A percentile compares a stretch with the other conserved stretches of the same genome.
Evolutionary conservation across 1,140 invertebrate species (phyloP).

Genomic region (Apis laboriosa): DNA sequence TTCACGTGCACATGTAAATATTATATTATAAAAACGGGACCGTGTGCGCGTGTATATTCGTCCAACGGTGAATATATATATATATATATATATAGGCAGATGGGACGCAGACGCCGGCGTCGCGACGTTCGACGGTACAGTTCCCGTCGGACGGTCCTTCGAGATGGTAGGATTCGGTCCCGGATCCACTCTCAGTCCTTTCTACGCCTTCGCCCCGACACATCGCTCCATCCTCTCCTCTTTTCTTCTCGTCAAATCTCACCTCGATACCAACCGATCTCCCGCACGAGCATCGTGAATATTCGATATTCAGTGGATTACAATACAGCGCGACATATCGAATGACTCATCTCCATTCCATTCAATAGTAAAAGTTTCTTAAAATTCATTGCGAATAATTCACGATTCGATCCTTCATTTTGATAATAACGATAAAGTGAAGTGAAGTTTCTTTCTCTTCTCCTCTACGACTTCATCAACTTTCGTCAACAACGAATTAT

Average conservation of each 20-base stretch:
- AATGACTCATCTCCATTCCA: background rate
- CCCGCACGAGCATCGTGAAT: background rate
- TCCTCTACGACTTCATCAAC: background rate
- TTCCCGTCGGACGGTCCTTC: constrained; percentile 77
- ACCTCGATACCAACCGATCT: too few species aligned
- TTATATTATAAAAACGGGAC: constrained; percentile 56
- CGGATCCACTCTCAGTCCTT: constrained; percentile 71
- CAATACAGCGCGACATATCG: background rate
- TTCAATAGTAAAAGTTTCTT: too few species aligned
- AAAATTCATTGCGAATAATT: too few species aligned
- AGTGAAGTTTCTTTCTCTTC: constrained; percentile 30
- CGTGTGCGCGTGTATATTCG: constrained; percentile 49
- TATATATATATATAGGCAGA: constrained; percentile 60
- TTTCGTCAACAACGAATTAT: background rate
- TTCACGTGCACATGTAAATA: constrained; percentile 46
- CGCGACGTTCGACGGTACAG: constrained; percentile 80
- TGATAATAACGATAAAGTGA: constrained; percentile 28
- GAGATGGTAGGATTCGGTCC: constrained; percentile 74
- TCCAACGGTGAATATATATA: constrained; percentile 32
- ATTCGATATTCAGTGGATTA: constrained; percentile 9
- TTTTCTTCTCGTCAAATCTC: constrained; percentile 24
- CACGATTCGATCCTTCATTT: too few species aligned
- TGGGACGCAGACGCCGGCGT: constrained; percentile 77
- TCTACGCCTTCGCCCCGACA: constrained; percentile 67
- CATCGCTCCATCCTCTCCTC: constrained; percentile 47